Conservation (phyloP, 2,888 invertebrate species). For the Eutolmus rufibarbis region DNA sequence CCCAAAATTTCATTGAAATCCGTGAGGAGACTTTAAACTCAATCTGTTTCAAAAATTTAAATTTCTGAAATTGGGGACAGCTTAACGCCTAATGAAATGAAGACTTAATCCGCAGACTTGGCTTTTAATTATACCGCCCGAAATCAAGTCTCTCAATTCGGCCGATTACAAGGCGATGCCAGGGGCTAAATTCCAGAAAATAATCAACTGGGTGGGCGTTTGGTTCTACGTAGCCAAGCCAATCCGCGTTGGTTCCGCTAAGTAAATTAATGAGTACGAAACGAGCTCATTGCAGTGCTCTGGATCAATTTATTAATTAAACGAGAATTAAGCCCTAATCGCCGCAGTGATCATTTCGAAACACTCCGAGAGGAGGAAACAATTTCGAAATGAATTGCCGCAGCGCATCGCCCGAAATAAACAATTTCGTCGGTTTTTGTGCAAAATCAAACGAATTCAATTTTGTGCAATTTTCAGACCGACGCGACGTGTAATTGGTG, state of each 20-base stretch:
- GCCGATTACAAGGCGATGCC: neutral
- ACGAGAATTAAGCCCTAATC: neutral
- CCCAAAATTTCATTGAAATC: no score
- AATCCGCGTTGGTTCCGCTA: neutral
- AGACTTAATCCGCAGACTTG: neutral
- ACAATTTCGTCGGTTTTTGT: slow-evolving; percentile 18
- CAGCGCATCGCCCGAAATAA: neutral
- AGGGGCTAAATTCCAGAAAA: neutral
- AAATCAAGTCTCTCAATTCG: neutral
- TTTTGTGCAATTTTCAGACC: neutral
- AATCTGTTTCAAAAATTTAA: neutral
- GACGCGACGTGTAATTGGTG: neutral
- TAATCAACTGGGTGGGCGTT: neutral
- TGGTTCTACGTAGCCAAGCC: neutral
- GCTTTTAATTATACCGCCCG: neutral
- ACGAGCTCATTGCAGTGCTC: neutral
- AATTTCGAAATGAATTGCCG: neutral
- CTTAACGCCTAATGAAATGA: neutral
- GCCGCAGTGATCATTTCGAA: neutral
- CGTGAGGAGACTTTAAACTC: no score
- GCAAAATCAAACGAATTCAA: slow-evolving; percentile 25
- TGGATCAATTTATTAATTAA: neutral
- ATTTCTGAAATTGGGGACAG: neutral
- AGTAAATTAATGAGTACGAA: neutral
- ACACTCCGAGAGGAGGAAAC: neutral